Evolutionary conservation across 1,140 invertebrate species (phyloP).

Genomic region (Drosophila leontia): DNA sequence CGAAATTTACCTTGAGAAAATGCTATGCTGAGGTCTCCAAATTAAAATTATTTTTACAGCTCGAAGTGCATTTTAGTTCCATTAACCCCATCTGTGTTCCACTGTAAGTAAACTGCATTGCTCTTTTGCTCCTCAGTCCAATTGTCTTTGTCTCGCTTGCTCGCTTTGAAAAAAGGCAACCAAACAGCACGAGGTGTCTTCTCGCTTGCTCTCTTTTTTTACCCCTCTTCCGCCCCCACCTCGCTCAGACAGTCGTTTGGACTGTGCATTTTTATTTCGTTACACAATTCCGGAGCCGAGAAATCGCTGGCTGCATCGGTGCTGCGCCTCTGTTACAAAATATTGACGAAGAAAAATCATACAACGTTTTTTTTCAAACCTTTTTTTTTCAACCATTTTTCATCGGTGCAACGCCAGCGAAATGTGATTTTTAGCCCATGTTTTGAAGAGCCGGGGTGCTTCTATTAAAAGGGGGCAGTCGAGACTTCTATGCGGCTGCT

Average conservation of each 20-base stretch:
- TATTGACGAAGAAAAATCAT: conserved; percentile 85
- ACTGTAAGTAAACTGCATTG: conserved; percentile 64
- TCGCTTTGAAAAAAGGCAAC: conserved; percentile 26
- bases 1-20: background rate
- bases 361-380: conserved; percentile 81
- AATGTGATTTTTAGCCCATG: conserved; percentile 8
- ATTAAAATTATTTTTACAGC: background rate
- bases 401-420: conserved; percentile 56
- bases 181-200: conserved; percentile 10
- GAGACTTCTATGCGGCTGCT: conserved; percentile 8
- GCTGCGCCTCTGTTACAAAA: conserved; percentile 84
- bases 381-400: conserved; percentile 81
- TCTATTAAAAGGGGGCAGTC: conserved; percentile 4
- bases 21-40: background rate
- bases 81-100: background rate
- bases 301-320: conserved; percentile 41
- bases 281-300: conserved; percentile 57
- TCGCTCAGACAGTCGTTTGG: background rate
- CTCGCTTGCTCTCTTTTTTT: conserved; percentile 20
- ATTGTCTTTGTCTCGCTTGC: conserved; percentile 24
- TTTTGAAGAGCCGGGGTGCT: background rate
- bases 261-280: conserved; percentile 66
- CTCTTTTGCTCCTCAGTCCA: conserved; percentile 21
- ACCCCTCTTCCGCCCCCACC: conserved; percentile 11
- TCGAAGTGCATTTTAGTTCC: background rate